Base-by-base conservation (phyloP, 2,888 invertebrate genomes). In the Apeira syringaria region DNA sequence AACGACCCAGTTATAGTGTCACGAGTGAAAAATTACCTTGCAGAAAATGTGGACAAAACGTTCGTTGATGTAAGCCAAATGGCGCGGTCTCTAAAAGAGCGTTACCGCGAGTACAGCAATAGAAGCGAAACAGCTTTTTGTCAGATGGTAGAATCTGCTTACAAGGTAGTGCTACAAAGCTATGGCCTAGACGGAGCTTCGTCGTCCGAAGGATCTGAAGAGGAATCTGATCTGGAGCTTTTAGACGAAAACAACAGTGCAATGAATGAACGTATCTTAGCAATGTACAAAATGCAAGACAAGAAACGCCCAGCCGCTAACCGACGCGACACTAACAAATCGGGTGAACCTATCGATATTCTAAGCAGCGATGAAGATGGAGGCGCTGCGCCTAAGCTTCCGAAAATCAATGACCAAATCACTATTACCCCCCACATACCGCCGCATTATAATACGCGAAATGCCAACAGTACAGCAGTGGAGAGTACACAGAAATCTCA, bases 41-140 rank as follows among this genome's bases (percentile, higher is more conserved):
- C 94, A 53, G 94, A 94, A 61, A 95, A 96, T 86, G 94, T 94
- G 50, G 94, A 95, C 64, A 94, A 95, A 80, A 94, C 94, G 4
- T 95, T 94, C 73, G 92, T 97, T 54, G 96, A 97, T 90, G 94
- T 96, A 43, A 93, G 94, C 70, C 93, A 94, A 68, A 96, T 97
- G 95, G 95, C 96, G 60, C 94, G 94, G 74, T 92, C 93, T 60
- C 90, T 97, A 36, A 95, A 95, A 84, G 92, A 91, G 62, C 92
- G 92, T 60, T 87, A 88, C 64, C 86, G 93, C 39, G 97, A 97
- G 67, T 98, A 97, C 85, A 92, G 92, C 43, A 93, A 94, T 64
- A 94, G 95, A 66, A 97, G 97, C 82, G 92, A 94, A 47, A 92
- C 91, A 41, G 94, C 94, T n/a, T 97, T 98, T 75, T 92, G 94